Evolutionary conservation across 2,113 vertebrate species (phyloP).

Genomic region (Cynoglossus semilaevis): DNA sequence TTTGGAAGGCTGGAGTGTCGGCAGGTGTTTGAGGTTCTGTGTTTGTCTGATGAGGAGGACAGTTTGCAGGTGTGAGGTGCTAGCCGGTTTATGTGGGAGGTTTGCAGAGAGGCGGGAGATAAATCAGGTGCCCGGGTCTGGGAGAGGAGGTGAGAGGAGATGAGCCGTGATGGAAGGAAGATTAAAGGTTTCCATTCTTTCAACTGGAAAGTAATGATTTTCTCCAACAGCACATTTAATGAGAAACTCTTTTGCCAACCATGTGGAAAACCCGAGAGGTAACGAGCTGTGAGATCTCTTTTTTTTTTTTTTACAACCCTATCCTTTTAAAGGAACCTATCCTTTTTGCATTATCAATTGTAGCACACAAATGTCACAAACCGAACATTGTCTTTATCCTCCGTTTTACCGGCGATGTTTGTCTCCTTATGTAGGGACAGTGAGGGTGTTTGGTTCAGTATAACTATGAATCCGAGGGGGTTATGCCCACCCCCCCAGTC

Average conservation of each 20-base stretch:
- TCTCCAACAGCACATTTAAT: slow-evolving; percentile 3
- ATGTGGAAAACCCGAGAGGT: not conserved
- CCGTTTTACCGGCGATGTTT: too few relatives aligned
- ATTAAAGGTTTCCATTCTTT: slow-evolving; percentile 9
- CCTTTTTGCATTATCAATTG: too few relatives aligned
- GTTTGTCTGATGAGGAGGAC: slow-evolving; percentile 34
- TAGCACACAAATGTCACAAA: not conserved
- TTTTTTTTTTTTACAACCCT: slow-evolving; percentile 12
- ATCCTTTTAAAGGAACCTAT: too few relatives aligned
- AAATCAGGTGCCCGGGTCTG: too few relatives aligned
- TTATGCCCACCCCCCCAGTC: too few relatives aligned
- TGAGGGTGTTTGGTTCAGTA: too few relatives aligned
- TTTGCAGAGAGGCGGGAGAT: too few relatives aligned
- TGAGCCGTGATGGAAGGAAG: slow-evolving; percentile 1
- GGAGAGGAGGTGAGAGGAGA: too few relatives aligned
- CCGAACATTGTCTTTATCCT: too few relatives aligned
- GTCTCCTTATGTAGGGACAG: too few relatives aligned
- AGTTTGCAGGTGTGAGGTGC: slow-evolving; percentile 38
- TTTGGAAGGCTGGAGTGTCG: not conserved
- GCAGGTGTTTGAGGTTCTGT: not conserved
- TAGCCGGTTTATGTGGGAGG: slow-evolving; percentile 27
- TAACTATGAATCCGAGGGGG: too few relatives aligned
- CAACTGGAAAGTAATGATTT: not conserved
- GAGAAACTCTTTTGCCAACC: not conserved
- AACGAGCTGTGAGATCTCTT: slow-evolving; percentile 5